phyloP scores from a whole-genome alignment of 2,113 vertebrate genomes.

The Gasterosteus aculeatus region DNA sequence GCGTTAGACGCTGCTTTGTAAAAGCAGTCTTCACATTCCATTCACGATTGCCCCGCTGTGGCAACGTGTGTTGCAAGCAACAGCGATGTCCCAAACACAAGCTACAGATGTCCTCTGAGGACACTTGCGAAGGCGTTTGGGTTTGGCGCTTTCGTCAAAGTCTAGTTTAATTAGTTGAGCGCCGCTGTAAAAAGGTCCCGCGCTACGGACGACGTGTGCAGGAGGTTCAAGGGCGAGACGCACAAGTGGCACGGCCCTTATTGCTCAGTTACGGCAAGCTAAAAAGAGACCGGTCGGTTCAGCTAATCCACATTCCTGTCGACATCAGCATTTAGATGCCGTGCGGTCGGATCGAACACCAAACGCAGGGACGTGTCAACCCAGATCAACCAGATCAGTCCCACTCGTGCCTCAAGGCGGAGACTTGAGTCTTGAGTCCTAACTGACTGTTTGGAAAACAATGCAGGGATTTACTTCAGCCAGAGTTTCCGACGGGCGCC shows the following conservation, averaged over 20 bases:
- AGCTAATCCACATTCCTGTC: not conserved
- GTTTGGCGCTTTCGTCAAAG: conserved; percentile 44
- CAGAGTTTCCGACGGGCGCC: not conserved
- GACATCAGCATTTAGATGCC: not conserved
- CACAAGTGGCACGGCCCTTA: not conserved
- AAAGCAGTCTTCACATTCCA: conserved; percentile 4
- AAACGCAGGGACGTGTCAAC: not conserved
- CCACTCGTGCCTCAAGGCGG: not conserved
- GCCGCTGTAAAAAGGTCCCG: conserved; percentile 14
- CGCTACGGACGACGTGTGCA: not conserved
- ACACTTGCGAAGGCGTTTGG: conserved; percentile 21
- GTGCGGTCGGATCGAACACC: not conserved
- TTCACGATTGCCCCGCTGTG: conserved; percentile 5
- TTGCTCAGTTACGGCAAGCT: not conserved
- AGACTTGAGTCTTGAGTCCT: not conserved
- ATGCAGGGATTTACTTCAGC: not conserved
- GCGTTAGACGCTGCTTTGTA: not conserved
- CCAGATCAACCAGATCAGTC: not conserved
- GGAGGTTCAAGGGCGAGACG: not conserved
- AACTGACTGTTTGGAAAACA: not conserved
- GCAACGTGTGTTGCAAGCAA: conserved; percentile 7
- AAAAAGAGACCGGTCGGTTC: not conserved
- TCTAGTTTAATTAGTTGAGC: not conserved
- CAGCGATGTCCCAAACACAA: conserved; percentile 21
- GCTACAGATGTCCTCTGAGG: conserved; percentile 9